phyloP scores from a whole-genome alignment of 2,888 invertebrate species.

The Orthosia gracilis region DNA sequence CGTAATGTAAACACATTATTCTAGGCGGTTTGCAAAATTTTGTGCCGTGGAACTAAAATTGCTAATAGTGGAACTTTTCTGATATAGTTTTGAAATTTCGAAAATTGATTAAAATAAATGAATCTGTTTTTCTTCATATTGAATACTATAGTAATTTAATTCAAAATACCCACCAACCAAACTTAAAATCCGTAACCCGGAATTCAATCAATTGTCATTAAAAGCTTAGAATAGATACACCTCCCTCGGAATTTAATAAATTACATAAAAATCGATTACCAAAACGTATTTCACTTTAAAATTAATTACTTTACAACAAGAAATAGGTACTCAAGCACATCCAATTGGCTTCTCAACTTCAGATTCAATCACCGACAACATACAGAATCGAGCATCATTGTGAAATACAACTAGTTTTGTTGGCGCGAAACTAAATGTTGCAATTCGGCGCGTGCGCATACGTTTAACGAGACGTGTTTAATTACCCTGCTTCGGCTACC shows the following conservation, averaged over 20 bases:
- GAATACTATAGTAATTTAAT: background rate
- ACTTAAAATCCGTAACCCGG: no score
- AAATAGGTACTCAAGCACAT: constrained; percentile 16
- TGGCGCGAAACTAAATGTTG: constrained; percentile 70
- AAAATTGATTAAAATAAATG: background rate
- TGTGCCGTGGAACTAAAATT: constrained; percentile 29
- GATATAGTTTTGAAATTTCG: background rate
- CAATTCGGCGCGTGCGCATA: constrained; percentile 76
- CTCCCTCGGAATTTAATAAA: background rate
- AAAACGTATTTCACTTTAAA: background rate
- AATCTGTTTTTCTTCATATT: no score
- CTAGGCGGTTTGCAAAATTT: constrained; percentile 66
- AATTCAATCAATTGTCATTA: no score
- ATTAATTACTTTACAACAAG: constrained; percentile 10
- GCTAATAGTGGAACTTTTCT: constrained; percentile 29
- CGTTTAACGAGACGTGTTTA: constrained; percentile 76
- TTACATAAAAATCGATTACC: background rate
- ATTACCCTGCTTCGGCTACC: constrained; percentile 73
- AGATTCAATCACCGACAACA: constrained; percentile 45
- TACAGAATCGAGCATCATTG: constrained; percentile 59
- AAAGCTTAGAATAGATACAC: no score
- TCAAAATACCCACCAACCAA: background rate
- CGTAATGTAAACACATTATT: constrained; percentile 84
- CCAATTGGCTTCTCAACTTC: constrained; percentile 25
- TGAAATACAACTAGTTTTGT: constrained; percentile 61